A percentile compares a stretch with the other conserved stretches of the same genome.
Conservation (phyloP, 2,888 invertebrate genomes). For the Matsumyia berberina region DNA sequence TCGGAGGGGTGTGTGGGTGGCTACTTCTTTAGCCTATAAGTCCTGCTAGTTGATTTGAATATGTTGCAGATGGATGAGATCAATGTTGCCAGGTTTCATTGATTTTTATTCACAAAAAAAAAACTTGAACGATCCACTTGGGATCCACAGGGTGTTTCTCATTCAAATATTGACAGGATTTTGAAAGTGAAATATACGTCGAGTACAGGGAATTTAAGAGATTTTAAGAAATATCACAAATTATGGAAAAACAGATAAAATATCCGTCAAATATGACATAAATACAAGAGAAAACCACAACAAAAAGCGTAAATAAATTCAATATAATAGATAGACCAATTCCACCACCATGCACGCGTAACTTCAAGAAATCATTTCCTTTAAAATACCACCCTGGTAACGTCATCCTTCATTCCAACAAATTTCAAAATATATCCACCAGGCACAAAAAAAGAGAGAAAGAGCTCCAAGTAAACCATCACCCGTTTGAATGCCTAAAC, state of each 20-base stretch:
- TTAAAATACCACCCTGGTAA: conserved; percentile 14
- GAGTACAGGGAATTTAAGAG: not conserved
- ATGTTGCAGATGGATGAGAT: conserved; percentile 19
- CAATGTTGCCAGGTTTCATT: conserved; percentile 26
- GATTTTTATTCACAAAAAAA: too few relatives aligned
- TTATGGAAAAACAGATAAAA: not conserved
- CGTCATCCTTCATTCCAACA: not conserved
- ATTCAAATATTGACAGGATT: not conserved
- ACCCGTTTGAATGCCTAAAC: conserved; percentile 58
- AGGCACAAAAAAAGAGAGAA: conserved; percentile 19
- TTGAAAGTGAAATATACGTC: not conserved
- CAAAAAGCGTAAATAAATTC: too few relatives aligned
- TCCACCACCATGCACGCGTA: not conserved
- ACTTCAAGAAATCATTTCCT: not conserved
- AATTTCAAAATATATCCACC: not conserved
- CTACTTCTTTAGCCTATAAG: conserved; percentile 2
- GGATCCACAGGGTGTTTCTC: conserved; percentile 11
- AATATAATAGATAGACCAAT: too few relatives aligned
- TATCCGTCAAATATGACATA: not conserved
- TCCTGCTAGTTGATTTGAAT: conserved; percentile 45
- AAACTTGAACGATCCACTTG: conserved; percentile 10
- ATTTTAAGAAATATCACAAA: not conserved
- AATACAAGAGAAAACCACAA: too few relatives aligned
- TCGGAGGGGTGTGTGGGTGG: not conserved
- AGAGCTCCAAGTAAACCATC: conserved; percentile 47